Conservation (phyloP, 2,113 vertebrate genomes). For the Zingel zingel region DNA sequence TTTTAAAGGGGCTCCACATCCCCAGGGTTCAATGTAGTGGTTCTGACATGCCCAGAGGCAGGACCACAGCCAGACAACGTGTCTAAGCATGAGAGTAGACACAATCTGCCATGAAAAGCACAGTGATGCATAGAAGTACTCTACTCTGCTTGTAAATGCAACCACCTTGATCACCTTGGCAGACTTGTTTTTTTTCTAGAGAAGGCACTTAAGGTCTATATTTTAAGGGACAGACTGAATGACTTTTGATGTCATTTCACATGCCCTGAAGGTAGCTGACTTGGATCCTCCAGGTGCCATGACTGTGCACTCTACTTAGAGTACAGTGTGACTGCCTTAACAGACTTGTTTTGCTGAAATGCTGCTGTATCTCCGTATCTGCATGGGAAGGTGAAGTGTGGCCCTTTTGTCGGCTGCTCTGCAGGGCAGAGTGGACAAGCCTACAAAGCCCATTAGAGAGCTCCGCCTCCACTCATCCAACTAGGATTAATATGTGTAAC, state of each 20-base stretch:
- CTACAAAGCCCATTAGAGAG: conserved; percentile 18
- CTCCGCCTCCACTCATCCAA: conserved; percentile 28
- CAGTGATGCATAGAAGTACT: not conserved
- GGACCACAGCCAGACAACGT: not conserved
- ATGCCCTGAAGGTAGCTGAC: not conserved
- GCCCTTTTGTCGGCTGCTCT: conserved; percentile 4
- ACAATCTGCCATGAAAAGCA: not conserved
- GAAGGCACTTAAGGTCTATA: not conserved
- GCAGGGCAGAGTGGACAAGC: not conserved
- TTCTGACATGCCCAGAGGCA: not conserved
- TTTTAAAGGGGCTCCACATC: not conserved
- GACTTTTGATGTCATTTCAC: not conserved
- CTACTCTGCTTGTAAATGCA: not conserved
- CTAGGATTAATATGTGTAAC: conserved; percentile 36
- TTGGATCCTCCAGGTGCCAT: not conserved
- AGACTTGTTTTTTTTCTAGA: not conserved
- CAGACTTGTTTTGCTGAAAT: not conserved
- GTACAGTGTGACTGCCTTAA: too few relatives aligned
- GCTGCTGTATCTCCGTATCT: not conserved
- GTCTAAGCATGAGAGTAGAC: not conserved
- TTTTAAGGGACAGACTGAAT: not conserved
- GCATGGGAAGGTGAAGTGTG: not conserved
- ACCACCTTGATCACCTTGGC: not conserved
- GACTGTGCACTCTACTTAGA: too few relatives aligned
- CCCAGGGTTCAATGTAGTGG: not conserved